phyloP scores from a whole-genome alignment of 2,888 invertebrate species.

The Thereva nobilitata region DNA sequence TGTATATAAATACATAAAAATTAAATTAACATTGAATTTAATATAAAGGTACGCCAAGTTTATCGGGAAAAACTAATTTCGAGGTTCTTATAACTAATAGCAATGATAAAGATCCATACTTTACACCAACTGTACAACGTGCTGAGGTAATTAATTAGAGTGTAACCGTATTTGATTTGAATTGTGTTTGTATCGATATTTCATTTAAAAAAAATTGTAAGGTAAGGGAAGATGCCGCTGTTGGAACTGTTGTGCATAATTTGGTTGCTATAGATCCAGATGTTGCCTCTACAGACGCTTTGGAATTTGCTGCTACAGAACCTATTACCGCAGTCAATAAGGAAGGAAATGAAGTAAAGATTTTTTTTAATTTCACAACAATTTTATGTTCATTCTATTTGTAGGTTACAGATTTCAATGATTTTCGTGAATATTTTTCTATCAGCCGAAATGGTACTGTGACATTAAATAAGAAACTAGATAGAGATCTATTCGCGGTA shows the following conservation, averaged over 20 bases:
- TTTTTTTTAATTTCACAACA: not conserved
- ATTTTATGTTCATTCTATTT: not conserved
- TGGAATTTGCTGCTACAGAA: constrained; percentile 68
- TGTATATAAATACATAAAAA: not conserved
- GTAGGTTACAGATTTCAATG: constrained; percentile 53
- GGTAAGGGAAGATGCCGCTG: constrained; percentile 76
- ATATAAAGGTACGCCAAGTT: constrained; percentile 70
- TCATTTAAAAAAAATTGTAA: constrained; percentile 45
- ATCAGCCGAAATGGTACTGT: constrained; percentile 65
- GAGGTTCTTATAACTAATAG: constrained; percentile 80
- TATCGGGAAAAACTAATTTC: constrained; percentile 79
- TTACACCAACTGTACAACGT: constrained; percentile 76
- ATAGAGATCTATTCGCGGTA: constrained; percentile 57
- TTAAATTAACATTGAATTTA: constrained; percentile 14
- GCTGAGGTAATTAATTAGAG: constrained; percentile 64
- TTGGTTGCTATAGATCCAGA: constrained; percentile 81
- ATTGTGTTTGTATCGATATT: constrained; percentile 35
- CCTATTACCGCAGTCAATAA: constrained; percentile 80
- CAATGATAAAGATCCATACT: constrained; percentile 85
- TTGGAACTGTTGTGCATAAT: constrained; percentile 72
- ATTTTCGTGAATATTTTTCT: constrained; percentile 67
- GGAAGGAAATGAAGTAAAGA: constrained; percentile 72
- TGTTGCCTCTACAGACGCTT: constrained; percentile 68
- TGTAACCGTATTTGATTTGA: not conserved
- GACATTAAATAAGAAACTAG: constrained; percentile 53